A percentile compares a stretch with the other conserved stretches of the same genome.
Conservation (phyloP, 2,888 invertebrate genomes). For the Diarsia rubi region DNA sequence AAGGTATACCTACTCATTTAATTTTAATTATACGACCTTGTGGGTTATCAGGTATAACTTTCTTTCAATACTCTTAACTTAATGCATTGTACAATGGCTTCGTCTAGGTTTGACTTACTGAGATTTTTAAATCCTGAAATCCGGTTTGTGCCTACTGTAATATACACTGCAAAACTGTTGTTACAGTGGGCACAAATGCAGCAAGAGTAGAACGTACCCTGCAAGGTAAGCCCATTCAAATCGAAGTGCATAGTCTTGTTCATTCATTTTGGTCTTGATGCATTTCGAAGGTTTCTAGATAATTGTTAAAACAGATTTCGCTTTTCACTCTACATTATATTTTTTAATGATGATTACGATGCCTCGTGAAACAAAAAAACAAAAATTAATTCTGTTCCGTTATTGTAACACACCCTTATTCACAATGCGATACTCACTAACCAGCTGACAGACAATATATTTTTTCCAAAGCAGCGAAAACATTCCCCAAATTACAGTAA, state of each 20-base stretch:
- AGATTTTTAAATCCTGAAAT: neutral
- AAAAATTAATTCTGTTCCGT: too few species aligned
- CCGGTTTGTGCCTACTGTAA: neutral
- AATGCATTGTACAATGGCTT: neutral
- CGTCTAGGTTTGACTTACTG: neutral
- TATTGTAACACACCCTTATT: neutral
- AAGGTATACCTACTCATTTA: too few species aligned
- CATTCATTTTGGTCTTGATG: neutral
- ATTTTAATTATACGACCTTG: neutral
- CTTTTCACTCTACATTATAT: neutral
- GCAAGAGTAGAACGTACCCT: neutral
- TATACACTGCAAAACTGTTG: too few species aligned
- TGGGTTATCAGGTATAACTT: slow-evolving; percentile 4
- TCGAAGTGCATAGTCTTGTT: neutral
- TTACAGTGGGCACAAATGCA: neutral
- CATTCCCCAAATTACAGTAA: slow-evolving; percentile 47
- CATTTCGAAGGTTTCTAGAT: neutral
- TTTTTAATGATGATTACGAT: neutral
- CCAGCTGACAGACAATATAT: slow-evolving; percentile 26
- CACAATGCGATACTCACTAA: slow-evolving; percentile 14
- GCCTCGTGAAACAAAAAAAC: neutral
- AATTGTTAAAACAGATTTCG: neutral
- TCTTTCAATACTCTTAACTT: neutral
- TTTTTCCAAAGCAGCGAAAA: slow-evolving; percentile 41
- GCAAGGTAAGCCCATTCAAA: neutral